Base-by-base conservation (phyloP, 2,888 invertebrate genomes). In the Calameuta pallipes region DNA sequence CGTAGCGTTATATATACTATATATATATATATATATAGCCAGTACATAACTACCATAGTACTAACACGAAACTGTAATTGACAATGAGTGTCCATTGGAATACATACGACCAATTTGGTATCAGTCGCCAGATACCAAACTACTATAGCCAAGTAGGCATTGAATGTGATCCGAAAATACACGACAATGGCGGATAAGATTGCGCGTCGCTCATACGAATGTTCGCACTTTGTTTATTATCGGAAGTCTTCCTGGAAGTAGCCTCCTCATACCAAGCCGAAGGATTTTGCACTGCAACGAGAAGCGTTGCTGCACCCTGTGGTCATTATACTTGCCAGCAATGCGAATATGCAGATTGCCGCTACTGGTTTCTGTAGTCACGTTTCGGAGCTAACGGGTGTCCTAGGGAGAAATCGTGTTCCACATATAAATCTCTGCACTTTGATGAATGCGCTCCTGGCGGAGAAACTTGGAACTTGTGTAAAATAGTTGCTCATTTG, bases 211-310 rank as follows among this genome's bases (percentile, higher is more conserved):
- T 76, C 85, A 85, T 85, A 85, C 85, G 82, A 85, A 85, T 85
- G 82, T 70, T 82, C 84, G 6, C 77, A 83, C 84, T 85, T 80
- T 80, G 79, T 73, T 76, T 80, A 83, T 85, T 79, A 80, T 84
- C 84, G 81, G 84, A 85, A 85, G 85, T 80, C 77, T 82, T 80
- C 75, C 80, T 79, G 71, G 71, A 71, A 71, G 31, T 71, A 31
- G 31, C 31, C 23, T 56, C 56, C 41, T 23, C 9, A 23, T 41
- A 2, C 41, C 56, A 56, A 9, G 15, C 15, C 56, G 56, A 56
- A 23, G 56, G 56, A 56, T 9, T 56, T 56, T 56, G 56, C 56
- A 9, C 6, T 56, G 56, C 23, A 56, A 33, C 11, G 15, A 71
- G 31, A 71, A 33, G 13, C 71, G 71, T 11, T 33, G 31, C 71